Base-by-base conservation (phyloP, 2,888 invertebrate genomes). In the Acrocera orbiculus region DNA sequence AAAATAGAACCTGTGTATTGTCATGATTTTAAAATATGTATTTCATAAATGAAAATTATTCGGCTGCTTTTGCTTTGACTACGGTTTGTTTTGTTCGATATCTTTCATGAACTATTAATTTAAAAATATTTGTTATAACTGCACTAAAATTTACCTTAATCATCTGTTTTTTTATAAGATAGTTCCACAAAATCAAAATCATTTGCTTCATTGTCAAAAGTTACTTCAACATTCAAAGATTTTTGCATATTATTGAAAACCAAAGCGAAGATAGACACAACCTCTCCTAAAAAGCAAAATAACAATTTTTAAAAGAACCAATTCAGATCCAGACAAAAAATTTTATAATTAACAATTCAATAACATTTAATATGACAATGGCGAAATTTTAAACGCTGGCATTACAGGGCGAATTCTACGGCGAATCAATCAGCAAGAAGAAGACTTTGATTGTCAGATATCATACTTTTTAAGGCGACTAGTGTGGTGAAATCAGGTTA, bases 241-340 rank as follows among this genome's bases (percentile, higher is more conserved):
- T 74, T 73, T 10, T 76, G 72, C 61, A 86, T 67, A 47, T 92
- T 85, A 57, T 92, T 96, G 57, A 82, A 86, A 7, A 95, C 72
- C 3, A 85, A 76, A 9, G 86, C 75, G 29, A 92, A 81, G 33
- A 92, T 70, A 0, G 87, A 78, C 34, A 96, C 69, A 7, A 82
- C 76, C 65, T 98, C 98, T 16, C 90, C 92, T 55, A 58, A 10
- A 66, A 29, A 16, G 4, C 2, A 14, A n/a, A 26, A 17, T 11
- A 15, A 8, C 15, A 16, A 13, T 26, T 4, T 15, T 15, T n/a
- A 5, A 4, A 11, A 25, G 13, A 11, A 13, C 13, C 10, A 5
- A 5, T n/a, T n/a, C n/a, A n/a, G n/a, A n/a, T n/a, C n/a, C n/a
- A n/a, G n/a, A n/a, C n/a, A n/a, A n/a, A n/a, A n/a, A n/a, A n/a